Conservation (phyloP, 1,140 invertebrate genomes). For the Elysia chlorotica region DNA sequence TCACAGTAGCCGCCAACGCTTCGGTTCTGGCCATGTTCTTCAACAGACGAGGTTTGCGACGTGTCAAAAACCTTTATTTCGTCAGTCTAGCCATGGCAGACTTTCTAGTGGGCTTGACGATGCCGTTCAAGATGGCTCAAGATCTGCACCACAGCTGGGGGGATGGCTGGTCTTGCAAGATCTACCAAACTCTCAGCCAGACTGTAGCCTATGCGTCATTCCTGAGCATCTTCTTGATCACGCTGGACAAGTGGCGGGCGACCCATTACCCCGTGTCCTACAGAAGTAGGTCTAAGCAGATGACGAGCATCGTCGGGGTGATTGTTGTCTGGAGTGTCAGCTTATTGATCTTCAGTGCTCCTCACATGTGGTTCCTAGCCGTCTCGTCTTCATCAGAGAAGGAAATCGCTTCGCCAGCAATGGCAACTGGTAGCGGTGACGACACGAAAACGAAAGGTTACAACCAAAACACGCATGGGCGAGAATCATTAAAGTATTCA, state of each 20-base stretch:
- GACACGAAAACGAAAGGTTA: neutral
- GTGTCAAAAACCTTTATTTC: conserved; percentile 47
- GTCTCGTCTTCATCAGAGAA: no score
- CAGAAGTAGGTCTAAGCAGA: conserved; percentile 36
- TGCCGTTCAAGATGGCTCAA: conserved; percentile 38
- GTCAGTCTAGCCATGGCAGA: conserved; percentile 43
- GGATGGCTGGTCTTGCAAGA: conserved; percentile 28
- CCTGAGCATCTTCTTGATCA: conserved; percentile 50
- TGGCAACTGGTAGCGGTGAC: neutral
- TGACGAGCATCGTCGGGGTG: conserved; percentile 32
- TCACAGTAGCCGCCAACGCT: conserved; percentile 40
- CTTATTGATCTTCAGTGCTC: conserved; percentile 38
- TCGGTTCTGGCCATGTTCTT: conserved; percentile 41
- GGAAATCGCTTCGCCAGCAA: neutral
- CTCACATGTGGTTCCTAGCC: conserved; percentile 37
- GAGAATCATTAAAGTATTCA: neutral
- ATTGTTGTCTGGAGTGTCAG: conserved; percentile 35
- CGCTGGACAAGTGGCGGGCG: conserved; percentile 47
- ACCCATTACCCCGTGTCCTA: conserved; percentile 51
- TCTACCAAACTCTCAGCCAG: conserved; percentile 39
- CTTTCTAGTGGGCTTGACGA: conserved; percentile 40
- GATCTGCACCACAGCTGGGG: conserved; percentile 33
- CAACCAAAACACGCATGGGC: neutral
- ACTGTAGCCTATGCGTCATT: conserved; percentile 43
- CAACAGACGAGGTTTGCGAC: conserved; percentile 30